phyloP scores from a whole-genome alignment of 2,113 vertebrate genomes.

The Chloroceryle aenea region DNA sequence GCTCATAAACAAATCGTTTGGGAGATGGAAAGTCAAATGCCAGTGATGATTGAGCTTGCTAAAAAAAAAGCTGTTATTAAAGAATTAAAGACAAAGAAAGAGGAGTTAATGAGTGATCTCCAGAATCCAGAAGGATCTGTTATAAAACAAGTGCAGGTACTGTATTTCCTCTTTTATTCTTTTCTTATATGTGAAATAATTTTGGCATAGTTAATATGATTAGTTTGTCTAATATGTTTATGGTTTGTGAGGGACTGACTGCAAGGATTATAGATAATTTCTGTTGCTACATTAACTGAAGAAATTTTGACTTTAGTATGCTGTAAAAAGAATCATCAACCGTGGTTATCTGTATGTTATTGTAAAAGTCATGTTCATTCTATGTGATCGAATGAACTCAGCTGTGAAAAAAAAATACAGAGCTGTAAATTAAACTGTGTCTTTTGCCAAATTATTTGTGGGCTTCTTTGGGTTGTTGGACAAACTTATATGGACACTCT shows the following conservation, averaged over 20 bases:
- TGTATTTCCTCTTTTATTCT: not conserved
- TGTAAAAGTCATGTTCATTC: not conserved
- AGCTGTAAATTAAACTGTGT: not conserved
- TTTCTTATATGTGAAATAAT: not conserved
- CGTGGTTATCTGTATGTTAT: not conserved
- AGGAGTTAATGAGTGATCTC: slow-evolving; percentile 63
- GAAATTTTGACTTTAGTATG: not conserved
- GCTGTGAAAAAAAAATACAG: not conserved
- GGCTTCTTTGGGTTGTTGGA: not conserved
- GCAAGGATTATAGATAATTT: not conserved
- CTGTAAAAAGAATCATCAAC: not conserved
- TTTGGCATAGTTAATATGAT: not conserved
- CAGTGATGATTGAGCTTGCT: slow-evolving; percentile 72
- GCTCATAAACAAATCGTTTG: slow-evolving; percentile 53
- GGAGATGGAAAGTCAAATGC: slow-evolving; percentile 72
- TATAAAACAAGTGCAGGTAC: slow-evolving; percentile 74
- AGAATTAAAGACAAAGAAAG: slow-evolving; percentile 71
- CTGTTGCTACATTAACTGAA: not conserved
- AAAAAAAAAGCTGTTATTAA: slow-evolving; percentile 65
- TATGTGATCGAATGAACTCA: not conserved
- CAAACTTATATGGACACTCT: not conserved
- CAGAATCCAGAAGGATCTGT: slow-evolving; percentile 63
- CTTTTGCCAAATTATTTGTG: not conserved
- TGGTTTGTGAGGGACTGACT: not conserved
- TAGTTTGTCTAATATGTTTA: not conserved